Percentiles rank a stretch among this genome's conserved stretches.
Conservation (phyloP, 2,888 invertebrate genomes). For the Agrotis puta region DNA sequence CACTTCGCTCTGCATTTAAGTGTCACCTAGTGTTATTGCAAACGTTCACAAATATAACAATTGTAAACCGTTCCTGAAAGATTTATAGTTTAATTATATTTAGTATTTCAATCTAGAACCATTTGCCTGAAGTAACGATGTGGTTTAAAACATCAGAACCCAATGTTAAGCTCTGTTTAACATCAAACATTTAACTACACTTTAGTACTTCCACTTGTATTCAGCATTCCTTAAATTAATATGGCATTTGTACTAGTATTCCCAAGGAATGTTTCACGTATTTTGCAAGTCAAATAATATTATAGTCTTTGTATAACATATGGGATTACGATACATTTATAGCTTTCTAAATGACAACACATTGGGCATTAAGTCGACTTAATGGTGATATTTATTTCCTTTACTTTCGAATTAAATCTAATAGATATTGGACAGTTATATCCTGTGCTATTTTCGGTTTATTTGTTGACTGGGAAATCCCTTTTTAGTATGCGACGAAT, state of each 20-base stretch:
- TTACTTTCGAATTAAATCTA: constrained; percentile 55
- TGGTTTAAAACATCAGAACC: constrained; percentile 25
- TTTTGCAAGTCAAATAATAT: constrained; percentile 36
- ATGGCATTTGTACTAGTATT: constrained; percentile 30
- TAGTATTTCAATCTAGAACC: constrained; percentile 1
- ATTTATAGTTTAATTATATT: neutral
- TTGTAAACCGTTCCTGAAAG: neutral
- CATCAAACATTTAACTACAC: constrained; percentile 39
- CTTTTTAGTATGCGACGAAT: neutral
- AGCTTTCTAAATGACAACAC: constrained; percentile 55
- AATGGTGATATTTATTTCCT: constrained; percentile 56
- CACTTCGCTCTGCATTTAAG: no score
- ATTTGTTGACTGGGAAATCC: constrained; percentile 31
- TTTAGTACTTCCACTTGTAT: constrained; percentile 13
- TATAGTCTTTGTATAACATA: constrained; percentile 49
- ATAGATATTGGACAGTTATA: constrained; percentile 50
- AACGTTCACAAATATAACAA: neutral
- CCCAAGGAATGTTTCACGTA: constrained; percentile 37
- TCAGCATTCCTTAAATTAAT: constrained; percentile 36
- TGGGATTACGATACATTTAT: constrained; percentile 58
- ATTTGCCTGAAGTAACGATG: neutral
- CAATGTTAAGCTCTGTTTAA: constrained; percentile 27
- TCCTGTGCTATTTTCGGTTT: constrained; percentile 43
- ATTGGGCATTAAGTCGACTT: constrained; percentile 51
- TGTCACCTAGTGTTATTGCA: no score